These are phyloP conservation scores for Thinocorus orbignyianus DNA, from an alignment of 2,113 vertebrate genomes.

Conservation along the genomic window DNA sequence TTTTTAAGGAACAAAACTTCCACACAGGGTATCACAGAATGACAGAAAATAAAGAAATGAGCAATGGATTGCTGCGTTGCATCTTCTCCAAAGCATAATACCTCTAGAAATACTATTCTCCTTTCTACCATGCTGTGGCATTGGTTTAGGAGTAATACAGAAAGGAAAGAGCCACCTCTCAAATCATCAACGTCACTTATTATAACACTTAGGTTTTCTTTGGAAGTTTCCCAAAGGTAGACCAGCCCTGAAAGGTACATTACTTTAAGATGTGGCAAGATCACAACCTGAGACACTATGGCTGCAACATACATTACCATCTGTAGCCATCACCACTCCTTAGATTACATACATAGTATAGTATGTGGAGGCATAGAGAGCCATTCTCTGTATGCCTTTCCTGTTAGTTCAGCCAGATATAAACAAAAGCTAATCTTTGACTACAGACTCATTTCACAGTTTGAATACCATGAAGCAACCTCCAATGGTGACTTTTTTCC, in stretches of 20 bases:
- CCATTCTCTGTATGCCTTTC: neutral
- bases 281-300: neutral
- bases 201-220: neutral
- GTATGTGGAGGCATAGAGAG: neutral
- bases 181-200: neutral
- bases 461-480: neutral
- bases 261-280: neutral
- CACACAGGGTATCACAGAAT: neutral
- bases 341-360: neutral
- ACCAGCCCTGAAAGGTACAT: neutral
- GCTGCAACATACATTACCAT: neutral
- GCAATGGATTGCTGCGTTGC: neutral
- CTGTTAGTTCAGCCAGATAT: neutral
- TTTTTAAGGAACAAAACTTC: neutral
- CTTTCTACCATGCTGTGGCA: neutral
- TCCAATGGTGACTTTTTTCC: neutral
- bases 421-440: neutral
- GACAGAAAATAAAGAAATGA: neutral
- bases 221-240: neutral
- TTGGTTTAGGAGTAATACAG: neutral
- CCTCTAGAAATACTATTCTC: neutral
- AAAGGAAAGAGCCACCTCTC: neutral
- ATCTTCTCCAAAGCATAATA: neutral
- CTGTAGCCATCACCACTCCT: neutral
- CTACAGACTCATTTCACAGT: neutral